Evolutionary conservation across 2,113 vertebrate species (phyloP).

Genomic region (Garra rufa): DNA sequence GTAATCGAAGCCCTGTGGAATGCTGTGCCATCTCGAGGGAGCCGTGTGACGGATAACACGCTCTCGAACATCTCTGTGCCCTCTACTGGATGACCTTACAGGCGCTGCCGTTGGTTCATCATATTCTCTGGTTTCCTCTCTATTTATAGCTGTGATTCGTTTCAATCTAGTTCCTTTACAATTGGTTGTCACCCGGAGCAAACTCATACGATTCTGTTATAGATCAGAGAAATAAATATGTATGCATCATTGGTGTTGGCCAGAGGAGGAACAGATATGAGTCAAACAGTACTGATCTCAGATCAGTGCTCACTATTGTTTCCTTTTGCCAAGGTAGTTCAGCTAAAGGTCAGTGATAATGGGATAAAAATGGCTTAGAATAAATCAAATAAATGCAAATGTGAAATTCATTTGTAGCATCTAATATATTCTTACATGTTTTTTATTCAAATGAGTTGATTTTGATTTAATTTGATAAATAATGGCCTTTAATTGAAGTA

Average conservation of each 20-base stretch:
- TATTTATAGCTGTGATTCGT: constrained; percentile 42
- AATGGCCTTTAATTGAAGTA: no score
- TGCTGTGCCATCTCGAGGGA: constrained; percentile 49
- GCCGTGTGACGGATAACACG: constrained; percentile 59
- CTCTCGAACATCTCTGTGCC: constrained; percentile 41
- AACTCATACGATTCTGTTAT: constrained; percentile 30
- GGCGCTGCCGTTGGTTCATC: constrained; percentile 18
- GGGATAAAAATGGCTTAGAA: not conserved
- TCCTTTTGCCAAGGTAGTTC: no score
- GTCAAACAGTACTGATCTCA: not conserved
- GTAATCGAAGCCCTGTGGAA: constrained; percentile 63
- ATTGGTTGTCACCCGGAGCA: constrained; percentile 7
- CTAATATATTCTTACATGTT: no score
- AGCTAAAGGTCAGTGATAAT: no score
- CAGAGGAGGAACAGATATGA: not conserved
- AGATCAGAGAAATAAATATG: constrained; percentile 40
- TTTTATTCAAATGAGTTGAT: not conserved
- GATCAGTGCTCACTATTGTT: not conserved
- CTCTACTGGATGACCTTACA: constrained; percentile 50
- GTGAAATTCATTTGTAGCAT: no score
- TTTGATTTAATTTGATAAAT: not conserved
- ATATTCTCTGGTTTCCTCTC: constrained; percentile 6
- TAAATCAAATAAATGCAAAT: no score
- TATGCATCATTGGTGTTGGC: constrained; percentile 7
- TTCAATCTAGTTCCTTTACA: constrained; percentile 35